These are phyloP conservation scores for Amyelois transitella DNA, from an alignment of 1,140 invertebrate species.

Conservation along the genomic window DNA sequence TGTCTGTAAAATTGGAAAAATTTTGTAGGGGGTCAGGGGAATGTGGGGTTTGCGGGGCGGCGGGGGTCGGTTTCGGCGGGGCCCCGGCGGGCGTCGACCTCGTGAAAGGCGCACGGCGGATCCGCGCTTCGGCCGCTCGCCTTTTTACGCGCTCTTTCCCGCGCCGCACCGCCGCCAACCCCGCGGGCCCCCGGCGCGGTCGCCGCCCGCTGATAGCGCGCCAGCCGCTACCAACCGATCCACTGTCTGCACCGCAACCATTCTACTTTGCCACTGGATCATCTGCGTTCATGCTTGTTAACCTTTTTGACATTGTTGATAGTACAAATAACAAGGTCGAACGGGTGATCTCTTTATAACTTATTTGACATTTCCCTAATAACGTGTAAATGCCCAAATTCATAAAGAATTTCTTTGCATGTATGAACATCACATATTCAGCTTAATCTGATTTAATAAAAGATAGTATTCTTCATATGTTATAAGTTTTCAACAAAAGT, in stretches of 20 bases:
- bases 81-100: constrained; percentile 60
- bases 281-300: background rate
- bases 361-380: too few relatives aligned
- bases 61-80: constrained; percentile 52
- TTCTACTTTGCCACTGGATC: background rate
- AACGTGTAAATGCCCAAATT: too few relatives aligned
- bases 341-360: background rate
- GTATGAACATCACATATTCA: too few relatives aligned
- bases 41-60: constrained; percentile 28
- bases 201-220: constrained; percentile 68
- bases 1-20: constrained; percentile 32
- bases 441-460: too few relatives aligned
- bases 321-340: background rate
- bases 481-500: too few relatives aligned
- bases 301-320: too few relatives aligned
- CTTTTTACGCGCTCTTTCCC: constrained; percentile 69
- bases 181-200: constrained; percentile 65
- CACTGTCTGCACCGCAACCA: constrained; percentile 47
- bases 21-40: constrained; percentile 34
- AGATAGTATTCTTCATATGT: too few relatives aligned
- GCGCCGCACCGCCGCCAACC: constrained; percentile 47
- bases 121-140: constrained; percentile 49
- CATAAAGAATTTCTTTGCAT: too few relatives aligned
- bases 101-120: constrained; percentile 61
- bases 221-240: constrained; percentile 54